Conservation (phyloP, 2,888 invertebrate genomes). For the Nymphalis c-album region DNA sequence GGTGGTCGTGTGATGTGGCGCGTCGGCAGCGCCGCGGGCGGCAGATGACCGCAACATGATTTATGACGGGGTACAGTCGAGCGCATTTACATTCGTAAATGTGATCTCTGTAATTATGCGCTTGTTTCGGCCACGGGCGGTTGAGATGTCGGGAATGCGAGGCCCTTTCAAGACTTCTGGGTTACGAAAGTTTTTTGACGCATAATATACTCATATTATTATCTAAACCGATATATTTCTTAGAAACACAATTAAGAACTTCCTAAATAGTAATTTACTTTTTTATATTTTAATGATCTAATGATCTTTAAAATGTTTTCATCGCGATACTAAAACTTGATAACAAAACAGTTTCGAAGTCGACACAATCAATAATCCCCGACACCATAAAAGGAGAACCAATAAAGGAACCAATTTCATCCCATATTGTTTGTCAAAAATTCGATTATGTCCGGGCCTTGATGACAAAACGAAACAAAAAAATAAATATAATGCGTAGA, state of each 20-base stretch:
- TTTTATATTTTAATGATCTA: neutral
- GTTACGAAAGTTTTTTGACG: conserved; percentile 44
- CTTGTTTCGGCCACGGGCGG: conserved; percentile 68
- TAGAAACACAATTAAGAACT: neutral
- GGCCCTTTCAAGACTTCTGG: conserved; percentile 51
- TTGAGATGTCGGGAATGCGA: conserved; percentile 37
- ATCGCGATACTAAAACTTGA: conserved; percentile 10
- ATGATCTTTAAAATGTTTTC: neutral
- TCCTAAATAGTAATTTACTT: neutral
- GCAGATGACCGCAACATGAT: conserved; percentile 79
- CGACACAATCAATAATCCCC: conserved; percentile 57
- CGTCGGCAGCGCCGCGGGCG: conserved; percentile 73
- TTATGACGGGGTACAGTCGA: conserved; percentile 65
- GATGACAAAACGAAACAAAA: conserved; percentile 62
- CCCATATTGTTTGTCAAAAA: conserved; percentile 76
- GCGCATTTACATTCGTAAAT: conserved; percentile 75
- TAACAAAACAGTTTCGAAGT: conserved; percentile 48
- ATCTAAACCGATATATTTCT: conserved; percentile 2
- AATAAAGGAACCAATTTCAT: conserved; percentile 76
- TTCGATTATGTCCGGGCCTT: conserved; percentile 71
- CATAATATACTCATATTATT: conserved; percentile 8
- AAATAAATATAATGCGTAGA: conserved; percentile 48
- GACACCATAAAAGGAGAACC: conserved; percentile 59
- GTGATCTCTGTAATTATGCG: conserved; percentile 75
- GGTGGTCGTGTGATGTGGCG: conserved; percentile 52